Evolutionary conservation across 2,797 vertebrate species (phyloP), one percentile per base, ranked within the genome.

Genomic region (Lepilemur ruficaudatus): DNA sequence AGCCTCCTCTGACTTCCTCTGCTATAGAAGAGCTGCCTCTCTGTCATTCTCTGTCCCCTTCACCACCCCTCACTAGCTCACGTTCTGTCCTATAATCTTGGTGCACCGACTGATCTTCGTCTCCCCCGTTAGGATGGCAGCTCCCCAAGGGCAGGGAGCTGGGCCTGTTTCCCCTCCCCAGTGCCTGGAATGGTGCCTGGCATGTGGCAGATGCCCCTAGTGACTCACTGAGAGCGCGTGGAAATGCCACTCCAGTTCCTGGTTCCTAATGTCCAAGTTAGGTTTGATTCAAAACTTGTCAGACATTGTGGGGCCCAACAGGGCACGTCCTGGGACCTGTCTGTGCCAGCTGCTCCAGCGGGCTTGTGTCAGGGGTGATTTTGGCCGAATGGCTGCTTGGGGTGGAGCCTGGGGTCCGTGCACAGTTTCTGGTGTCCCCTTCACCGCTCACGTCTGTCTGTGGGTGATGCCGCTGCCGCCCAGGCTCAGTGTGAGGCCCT

Each of bases 341-440:
- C 0, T 28, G n/a, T 85, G 18, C 5, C 12, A 22, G 52, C n/a
- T 12, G 67, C 72, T 55, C 9, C 23, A 8, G 14, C 0, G 1
- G 52, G 28, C 7, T 69, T 13, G 55, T 22, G n/a, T 12, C 80
- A 32, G 52, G 52, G 41, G 1, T 1, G 20, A 30, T 61, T 5
- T 35, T 18, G n/a, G 35, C 50, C 35, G 70, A n/a, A 13, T 59
- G 46, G 55, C 32, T 12, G 7, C 63, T 20, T 8, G 0, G 75
- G 32, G 32, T 9, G 0, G 3, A 50, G 61, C 75, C 41, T 38
- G 2, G 14, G 41, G 50, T 32, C 35, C 7, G 7, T 8, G 28
- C 38, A 1, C 7, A 0, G 22, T 3, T 22, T 35, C 80, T 7
- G 0, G 8, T 5, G 28, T 84, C 41, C 25, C 35, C 10, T 0